These are phyloP conservation scores for Marcusenius ussheri DNA, from an alignment of 2,113 vertebrate species.

Conservation along the genomic window DNA sequence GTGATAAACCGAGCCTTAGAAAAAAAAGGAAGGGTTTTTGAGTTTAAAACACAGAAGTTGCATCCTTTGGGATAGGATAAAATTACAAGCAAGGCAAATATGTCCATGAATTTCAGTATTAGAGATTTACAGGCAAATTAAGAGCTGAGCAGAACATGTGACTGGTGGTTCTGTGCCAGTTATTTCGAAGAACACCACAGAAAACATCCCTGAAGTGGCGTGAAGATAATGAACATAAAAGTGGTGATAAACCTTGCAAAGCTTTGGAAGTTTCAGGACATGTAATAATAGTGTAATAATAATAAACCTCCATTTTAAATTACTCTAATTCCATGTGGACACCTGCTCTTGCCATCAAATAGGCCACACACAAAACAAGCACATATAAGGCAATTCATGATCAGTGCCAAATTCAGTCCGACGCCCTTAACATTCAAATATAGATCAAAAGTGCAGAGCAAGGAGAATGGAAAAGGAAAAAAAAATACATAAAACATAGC, in stretches of 20 bases:
- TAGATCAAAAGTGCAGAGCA: constrained; percentile 4
- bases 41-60: background rate
- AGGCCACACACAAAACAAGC: constrained; percentile 49
- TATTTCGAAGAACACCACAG: constrained; percentile 59
- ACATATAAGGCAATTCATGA: constrained; percentile 35
- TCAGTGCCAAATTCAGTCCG: constrained; percentile 19
- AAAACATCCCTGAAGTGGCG: constrained; percentile 62
- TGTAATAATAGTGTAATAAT: constrained; percentile 46
- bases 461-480: background rate
- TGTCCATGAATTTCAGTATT: background rate
- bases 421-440: background rate
- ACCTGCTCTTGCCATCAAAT: constrained; percentile 47
- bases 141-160: constrained; percentile 25
- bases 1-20: background rate
- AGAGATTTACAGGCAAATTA: background rate
- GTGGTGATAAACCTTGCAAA: constrained; percentile 60
- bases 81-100: background rate
- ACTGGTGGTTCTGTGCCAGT: constrained; percentile 47
- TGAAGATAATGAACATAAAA: constrained; percentile 67
- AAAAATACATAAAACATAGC: background rate
- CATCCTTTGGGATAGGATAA: background rate
- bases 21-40: background rate
- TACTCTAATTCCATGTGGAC: constrained; percentile 57
- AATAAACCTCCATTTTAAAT: constrained; percentile 54
- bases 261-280: constrained; percentile 40